phyloP scores from a whole-genome alignment of 1,140 invertebrate species.

The Brachionus plicatilis region DNA sequence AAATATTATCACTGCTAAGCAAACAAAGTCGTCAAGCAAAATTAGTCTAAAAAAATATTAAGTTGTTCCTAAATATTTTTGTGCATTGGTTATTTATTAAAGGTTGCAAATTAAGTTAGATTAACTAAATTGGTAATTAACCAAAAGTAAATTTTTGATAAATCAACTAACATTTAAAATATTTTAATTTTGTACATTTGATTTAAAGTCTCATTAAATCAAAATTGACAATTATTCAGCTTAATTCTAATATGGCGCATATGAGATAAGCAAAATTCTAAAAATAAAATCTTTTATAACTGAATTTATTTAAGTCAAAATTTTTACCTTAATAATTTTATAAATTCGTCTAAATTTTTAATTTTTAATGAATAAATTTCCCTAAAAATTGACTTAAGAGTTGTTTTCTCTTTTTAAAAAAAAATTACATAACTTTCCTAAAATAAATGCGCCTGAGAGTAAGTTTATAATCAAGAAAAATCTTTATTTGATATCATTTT shows the following conservation, averaged over 20 bases:
- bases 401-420: neutral
- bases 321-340: neutral
- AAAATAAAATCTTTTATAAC: neutral
- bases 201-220: neutral
- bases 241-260: neutral
- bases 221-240: neutral
- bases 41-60: neutral
- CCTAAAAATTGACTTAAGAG: neutral
- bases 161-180: neutral
- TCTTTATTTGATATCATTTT: neutral
- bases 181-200: neutral
- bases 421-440: neutral
- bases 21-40: neutral
- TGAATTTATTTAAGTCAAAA: neutral
- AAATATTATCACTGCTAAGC: neutral
- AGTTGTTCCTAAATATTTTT: neutral
- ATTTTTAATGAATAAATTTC: neutral
- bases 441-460: neutral
- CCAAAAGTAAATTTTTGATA: neutral
- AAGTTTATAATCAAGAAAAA: neutral
- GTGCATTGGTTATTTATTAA: neutral
- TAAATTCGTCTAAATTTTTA: neutral
- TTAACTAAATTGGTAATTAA: neutral
- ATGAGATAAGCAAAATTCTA: neutral
- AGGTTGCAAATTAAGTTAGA: neutral